Percentiles rank a stretch among this genome's conserved stretches.
These are phyloP conservation scores for Mimachlamys varia DNA, from an alignment of 2,888 invertebrate genomes.

Conservation along the genomic window DNA sequence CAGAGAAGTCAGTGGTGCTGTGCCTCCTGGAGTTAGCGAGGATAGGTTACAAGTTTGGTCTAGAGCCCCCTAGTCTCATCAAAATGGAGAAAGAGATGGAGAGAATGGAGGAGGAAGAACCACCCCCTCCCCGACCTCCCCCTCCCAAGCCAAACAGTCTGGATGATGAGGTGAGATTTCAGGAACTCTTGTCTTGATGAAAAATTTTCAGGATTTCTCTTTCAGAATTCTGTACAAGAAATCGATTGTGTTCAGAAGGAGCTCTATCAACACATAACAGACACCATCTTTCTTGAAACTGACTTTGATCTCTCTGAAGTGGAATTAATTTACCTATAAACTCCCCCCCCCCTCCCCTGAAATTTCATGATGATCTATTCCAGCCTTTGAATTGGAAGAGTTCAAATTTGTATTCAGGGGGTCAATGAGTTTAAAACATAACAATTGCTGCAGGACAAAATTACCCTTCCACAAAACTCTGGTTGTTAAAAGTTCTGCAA, in stretches of 20 bases:
- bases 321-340: no score
- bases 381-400: no score
- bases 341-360: no score
- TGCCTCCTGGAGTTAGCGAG: conserved; percentile 93
- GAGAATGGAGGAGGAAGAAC: conserved; percentile 85
- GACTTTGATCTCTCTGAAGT: neutral
- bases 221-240: neutral
- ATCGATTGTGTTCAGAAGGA: neutral
- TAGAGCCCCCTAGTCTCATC: conserved; percentile 92
- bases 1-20: conserved; percentile 92
- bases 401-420: no score
- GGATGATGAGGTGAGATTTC: conserved; percentile 62
- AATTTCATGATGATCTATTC: no score
- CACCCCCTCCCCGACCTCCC: conserved; percentile 47
- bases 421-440: neutral
- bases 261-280: no score
- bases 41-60: conserved; percentile 87
- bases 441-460: neutral
- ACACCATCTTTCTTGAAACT: neutral
- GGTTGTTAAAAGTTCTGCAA: no score
- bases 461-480: no score
- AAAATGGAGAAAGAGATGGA: conserved; percentile 93
- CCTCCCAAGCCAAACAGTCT: conserved; percentile 52
- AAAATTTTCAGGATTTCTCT: neutral
- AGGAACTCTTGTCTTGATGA: no score